Percentiles rank a stretch among this genome's conserved stretches.
Conservation (phyloP, 2,113 vertebrate genomes). For the Hipposideros armiger region DNA sequence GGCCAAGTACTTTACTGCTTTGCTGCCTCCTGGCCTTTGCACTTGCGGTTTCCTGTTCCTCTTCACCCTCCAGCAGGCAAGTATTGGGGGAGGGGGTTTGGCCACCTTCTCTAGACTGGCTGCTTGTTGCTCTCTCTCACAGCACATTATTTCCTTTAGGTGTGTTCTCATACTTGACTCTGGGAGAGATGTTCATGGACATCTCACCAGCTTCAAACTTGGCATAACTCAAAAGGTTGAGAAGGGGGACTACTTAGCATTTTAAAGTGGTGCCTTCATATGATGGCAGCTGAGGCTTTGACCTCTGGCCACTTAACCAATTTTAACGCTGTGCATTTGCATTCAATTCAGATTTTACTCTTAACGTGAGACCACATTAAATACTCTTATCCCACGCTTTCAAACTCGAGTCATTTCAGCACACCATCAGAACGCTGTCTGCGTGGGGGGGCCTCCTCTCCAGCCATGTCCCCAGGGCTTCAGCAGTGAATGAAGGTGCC, state of each 20-base stretch:
- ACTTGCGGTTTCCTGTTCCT: not conserved
- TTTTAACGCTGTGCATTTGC: rapidly evolving
- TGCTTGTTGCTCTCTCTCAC: too few species aligned
- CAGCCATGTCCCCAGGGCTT: rapidly evolving
- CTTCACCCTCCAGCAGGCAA: not conserved
- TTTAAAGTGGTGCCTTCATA: rapidly evolving
- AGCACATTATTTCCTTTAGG: not conserved
- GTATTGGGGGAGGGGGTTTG: too few species aligned
- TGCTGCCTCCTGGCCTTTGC: not conserved
- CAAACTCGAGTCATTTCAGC: not conserved
- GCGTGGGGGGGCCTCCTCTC: rapidly evolving
- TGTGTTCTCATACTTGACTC: not conserved
- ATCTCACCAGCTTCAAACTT: not conserved
- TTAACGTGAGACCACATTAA: not conserved
- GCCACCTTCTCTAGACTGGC: not conserved
- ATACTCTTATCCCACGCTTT: not conserved
- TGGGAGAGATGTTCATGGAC: not conserved
- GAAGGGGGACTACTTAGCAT: not conserved
- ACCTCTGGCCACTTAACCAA: not conserved
- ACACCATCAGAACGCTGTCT: not conserved
- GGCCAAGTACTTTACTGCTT: rapidly evolving
- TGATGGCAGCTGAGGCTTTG: rapidly evolving
- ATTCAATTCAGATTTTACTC: not conserved
- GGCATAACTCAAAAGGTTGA: not conserved
- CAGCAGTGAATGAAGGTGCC: not conserved